phyloP scores from a whole-genome alignment of 2,113 vertebrate genomes.

The Neotragus pygmaeus region DNA sequence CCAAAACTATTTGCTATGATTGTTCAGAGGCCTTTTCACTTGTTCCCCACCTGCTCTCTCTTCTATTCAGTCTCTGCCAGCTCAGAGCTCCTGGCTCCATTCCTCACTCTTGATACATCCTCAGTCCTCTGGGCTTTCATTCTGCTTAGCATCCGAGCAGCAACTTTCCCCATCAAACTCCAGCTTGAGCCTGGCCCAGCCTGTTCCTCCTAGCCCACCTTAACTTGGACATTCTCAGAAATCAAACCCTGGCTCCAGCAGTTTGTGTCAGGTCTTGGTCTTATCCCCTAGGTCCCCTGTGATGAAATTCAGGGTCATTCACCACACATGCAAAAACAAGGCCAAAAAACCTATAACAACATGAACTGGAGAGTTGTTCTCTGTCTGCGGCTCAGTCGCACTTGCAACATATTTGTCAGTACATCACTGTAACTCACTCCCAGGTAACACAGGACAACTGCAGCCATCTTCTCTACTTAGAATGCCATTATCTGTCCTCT shows the following conservation, averaged over 20 bases:
- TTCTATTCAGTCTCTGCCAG: neutral
- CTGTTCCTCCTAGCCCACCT: neutral
- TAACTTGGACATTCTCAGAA: neutral
- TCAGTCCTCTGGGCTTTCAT: neutral
- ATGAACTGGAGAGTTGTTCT: neutral
- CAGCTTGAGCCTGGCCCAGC: neutral
- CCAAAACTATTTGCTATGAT: neutral
- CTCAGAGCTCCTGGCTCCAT: neutral
- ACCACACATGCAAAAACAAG: neutral
- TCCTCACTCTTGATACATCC: neutral
- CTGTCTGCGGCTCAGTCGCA: neutral
- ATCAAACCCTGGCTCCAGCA: neutral
- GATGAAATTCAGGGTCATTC: neutral
- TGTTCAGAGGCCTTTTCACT: neutral
- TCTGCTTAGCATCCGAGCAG: slow-evolving; percentile 1
- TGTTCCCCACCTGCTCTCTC: neutral
- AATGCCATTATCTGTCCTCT: neutral
- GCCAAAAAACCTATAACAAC: neutral
- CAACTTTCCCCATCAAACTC: neutral
- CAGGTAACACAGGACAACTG: neutral
- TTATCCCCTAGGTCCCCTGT: neutral
- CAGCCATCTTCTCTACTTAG: neutral
- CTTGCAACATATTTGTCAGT: neutral
- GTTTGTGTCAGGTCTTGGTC: neutral
- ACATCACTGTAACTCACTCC: neutral